Percentiles rank a stretch among this genome's conserved stretches.
Evolutionary conservation across 2,888 invertebrate genomes (phyloP).

Genomic region (Xestia rhomboidea): DNA sequence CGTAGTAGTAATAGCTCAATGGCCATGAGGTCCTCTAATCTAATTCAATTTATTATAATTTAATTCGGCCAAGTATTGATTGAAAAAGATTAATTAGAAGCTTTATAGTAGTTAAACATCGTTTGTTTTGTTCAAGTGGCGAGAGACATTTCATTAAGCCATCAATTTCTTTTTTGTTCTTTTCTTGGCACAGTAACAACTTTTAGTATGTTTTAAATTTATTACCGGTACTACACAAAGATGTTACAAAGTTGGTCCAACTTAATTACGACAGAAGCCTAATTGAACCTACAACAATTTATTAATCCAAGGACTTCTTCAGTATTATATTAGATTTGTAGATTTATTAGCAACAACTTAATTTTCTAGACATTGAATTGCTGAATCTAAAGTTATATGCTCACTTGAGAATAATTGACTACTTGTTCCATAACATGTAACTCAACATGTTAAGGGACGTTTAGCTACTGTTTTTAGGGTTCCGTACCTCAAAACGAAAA

Average conservation of each 20-base stretch:
- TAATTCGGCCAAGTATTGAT: too few species aligned
- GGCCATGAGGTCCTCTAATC: too few species aligned
- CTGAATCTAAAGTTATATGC: neutral
- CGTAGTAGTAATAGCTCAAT: too few species aligned
- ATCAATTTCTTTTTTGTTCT: too few species aligned
- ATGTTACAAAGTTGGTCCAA: constrained; percentile 9
- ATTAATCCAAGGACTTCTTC: constrained; percentile 4
- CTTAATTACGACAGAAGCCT: constrained; percentile 24
- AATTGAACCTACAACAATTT: constrained; percentile 30
- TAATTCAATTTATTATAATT: too few species aligned
- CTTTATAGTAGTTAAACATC: too few species aligned
- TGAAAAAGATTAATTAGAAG: too few species aligned
- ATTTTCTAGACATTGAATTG: neutral
- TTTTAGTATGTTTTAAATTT: constrained; percentile 1
- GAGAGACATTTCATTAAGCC: too few species aligned
- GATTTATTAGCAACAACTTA: constrained; percentile 24
- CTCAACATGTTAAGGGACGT: neutral
- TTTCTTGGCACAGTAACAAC: neutral
- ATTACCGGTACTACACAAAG: constrained; percentile 9
- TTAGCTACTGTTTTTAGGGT: neutral
- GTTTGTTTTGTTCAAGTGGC: too few species aligned
- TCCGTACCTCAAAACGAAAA: too few species aligned
- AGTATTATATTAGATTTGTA: constrained; percentile 31
- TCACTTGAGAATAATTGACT: neutral
- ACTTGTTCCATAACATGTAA: neutral